Evolutionary conservation across 2,888 invertebrate genomes (phyloP).

Genomic region (Nezara viridula): DNA sequence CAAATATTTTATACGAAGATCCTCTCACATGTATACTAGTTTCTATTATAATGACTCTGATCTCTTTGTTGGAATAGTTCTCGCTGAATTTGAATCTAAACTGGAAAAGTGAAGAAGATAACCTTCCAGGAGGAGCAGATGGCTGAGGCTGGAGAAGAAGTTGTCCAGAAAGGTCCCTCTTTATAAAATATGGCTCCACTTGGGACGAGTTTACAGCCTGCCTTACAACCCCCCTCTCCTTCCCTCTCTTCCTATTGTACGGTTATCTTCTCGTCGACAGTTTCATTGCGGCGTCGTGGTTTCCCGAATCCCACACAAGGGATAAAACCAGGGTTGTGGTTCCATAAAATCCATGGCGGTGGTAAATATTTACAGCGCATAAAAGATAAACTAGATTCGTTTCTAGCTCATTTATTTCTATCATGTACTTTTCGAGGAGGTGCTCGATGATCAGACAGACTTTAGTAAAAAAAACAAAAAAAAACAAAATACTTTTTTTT

Average conservation of each 20-base stretch:
- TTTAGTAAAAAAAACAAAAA: too few species aligned
- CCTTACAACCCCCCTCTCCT: fast-evolving
- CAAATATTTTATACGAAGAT: too few species aligned
- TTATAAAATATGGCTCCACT: neutral
- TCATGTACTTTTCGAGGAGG: neutral
- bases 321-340: neutral
- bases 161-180: neutral
- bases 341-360: neutral
- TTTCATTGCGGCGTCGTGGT: neutral
- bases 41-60: neutral
- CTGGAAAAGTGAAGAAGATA: too few species aligned
- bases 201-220: neutral
- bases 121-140: neutral
- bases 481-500: too few species aligned
- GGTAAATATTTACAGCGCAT: neutral
- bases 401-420: neutral
- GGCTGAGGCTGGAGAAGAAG: neutral
- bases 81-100: too few species aligned
- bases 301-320: neutral
- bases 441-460: neutral
- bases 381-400: neutral
- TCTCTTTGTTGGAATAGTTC: too few species aligned
- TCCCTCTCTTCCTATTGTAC: neutral
- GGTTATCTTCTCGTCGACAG: neutral
- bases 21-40: neutral